Evolutionary conservation across 2,113 vertebrate species (phyloP), one percentile per base, ranked within the genome.

Genomic region (Apeltes quadracus): DNA sequence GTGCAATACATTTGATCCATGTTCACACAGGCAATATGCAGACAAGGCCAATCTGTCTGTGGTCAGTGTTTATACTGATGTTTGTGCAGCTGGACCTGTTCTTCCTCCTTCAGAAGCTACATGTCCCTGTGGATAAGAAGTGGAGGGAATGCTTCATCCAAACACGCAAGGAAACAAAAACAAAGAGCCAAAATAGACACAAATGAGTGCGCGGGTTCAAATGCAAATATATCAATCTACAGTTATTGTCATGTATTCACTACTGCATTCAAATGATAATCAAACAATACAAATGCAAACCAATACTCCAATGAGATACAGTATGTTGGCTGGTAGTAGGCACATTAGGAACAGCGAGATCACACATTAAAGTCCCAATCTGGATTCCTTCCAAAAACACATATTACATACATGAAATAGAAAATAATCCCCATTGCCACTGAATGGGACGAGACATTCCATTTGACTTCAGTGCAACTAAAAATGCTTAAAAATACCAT

Each of bases 341-440:
- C 90, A 92, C 90, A 72, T 79, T n/a, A 61, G 71, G 73, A 84
- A 85, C 72, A 83, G 82, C 75, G 27, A 58, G 56, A 75, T 54
- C 78, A 80, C 69, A 75, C 67, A 76, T 79, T 78, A 75, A 86
- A 88, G 80, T 68, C 82, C 69, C 79, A 71, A 86, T 84, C 81
- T 55, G 61, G 72, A 63, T 48, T 57, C 5, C 43, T 22, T 54
- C 58, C 1, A 2, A 44, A 41, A 68, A 23, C 41, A 61, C 5
- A 58, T 36, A 25, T 68, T 20, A 61, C 43, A 67, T 25, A 39
- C 22, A 32, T 4, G 68, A 10, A 61, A 59, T 70, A 41, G 23
- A 61, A 67, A 74, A 69, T 7, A 51, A 70, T 75, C 50, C 78
- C 29, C 11, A 38, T 48, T 20, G n/a, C 38, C 23, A 27, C 41